phyloP scores from a whole-genome alignment of 2,797 vertebrate genomes.

The Protosalanx chinensis region DNA sequence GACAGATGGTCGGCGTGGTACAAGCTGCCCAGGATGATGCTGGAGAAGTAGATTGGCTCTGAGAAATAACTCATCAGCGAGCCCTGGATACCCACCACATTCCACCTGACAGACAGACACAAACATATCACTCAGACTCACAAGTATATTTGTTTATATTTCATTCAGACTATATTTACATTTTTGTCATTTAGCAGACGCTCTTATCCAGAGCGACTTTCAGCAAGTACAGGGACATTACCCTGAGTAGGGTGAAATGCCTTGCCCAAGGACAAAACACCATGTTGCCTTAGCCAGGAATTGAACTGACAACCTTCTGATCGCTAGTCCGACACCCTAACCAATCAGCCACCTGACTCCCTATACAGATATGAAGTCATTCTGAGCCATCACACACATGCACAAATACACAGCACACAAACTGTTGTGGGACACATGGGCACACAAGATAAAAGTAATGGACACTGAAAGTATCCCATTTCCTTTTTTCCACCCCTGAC shows the following conservation, averaged over 20 bases:
- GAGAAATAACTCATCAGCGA: slow-evolving; percentile 93
- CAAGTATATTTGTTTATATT: too few relatives aligned
- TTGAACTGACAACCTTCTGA: too few relatives aligned
- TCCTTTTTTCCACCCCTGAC: neutral
- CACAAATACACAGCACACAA: neutral
- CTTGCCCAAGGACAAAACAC: too few relatives aligned
- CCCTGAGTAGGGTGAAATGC: too few relatives aligned
- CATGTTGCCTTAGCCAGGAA: too few relatives aligned
- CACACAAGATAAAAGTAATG: slow-evolving; percentile 1
- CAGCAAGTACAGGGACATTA: too few relatives aligned
- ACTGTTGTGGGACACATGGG: neutral
- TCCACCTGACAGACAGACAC: slow-evolving; percentile 78
- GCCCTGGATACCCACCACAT: slow-evolving; percentile 93
- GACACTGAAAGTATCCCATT: slow-evolving; percentile 12
- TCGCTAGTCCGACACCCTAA: too few relatives aligned
- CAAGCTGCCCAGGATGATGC: slow-evolving; percentile 95
- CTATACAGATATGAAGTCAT: too few relatives aligned
- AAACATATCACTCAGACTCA: neutral
- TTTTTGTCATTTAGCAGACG: too few relatives aligned
- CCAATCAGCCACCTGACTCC: neutral
- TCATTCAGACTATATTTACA: too few relatives aligned
- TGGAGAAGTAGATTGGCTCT: slow-evolving; percentile 95
- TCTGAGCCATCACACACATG: neutral
- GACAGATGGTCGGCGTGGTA: slow-evolving; percentile 97
- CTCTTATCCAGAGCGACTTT: too few relatives aligned